Evolutionary conservation across 2,113 vertebrate genomes (phyloP), one percentile per base, ranked within the genome.

Genomic region (Bubo bubo): DNA sequence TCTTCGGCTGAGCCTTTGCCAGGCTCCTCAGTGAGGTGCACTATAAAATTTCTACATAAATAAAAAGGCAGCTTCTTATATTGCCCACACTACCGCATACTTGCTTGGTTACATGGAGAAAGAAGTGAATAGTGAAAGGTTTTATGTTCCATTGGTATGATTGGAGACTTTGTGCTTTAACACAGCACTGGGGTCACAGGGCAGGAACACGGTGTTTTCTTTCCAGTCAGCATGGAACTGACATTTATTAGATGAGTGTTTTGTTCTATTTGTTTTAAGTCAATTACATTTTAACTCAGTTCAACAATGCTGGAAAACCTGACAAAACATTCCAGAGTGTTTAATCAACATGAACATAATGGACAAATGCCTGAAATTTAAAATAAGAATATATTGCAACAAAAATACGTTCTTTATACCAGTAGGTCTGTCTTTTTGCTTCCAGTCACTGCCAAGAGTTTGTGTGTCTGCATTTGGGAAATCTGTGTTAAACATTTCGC

Each of bases 131-230:
- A 96, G 81, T 95, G 95, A 95, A 96, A 93, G 94, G 89, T 79
- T 95, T 96, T 95, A 93, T 91, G 93, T 95, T 95, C 91, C 84
- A 41, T 88, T 90, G 22, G 28, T 79, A 95, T 97, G 89, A 97
- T 95, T 95, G 93, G 94, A 96, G 84, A 96, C 96, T 95, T 89
- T 93, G 93, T 97, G 67, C 90, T 96, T 87, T 70, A 93, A 88
- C 80, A 95, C 89, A 82, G 93, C 71, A 17, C 24, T 0, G 0
- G 75, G 94, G 96, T 97, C 95, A 96, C 71, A 93, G 94, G 97
- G 94, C 95, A 97, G 77, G 86, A 96, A 95, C 87, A 91, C 3
- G 2, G 79, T 96, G 95, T 96, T 97, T 97, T 97, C 94, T 95
- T 96, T 97, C 86, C 75, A 95, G 94, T 79, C 88, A 97, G 95